phyloP scores from a whole-genome alignment of 2,113 vertebrate species.

The Plecturocebus donacophilus region DNA sequence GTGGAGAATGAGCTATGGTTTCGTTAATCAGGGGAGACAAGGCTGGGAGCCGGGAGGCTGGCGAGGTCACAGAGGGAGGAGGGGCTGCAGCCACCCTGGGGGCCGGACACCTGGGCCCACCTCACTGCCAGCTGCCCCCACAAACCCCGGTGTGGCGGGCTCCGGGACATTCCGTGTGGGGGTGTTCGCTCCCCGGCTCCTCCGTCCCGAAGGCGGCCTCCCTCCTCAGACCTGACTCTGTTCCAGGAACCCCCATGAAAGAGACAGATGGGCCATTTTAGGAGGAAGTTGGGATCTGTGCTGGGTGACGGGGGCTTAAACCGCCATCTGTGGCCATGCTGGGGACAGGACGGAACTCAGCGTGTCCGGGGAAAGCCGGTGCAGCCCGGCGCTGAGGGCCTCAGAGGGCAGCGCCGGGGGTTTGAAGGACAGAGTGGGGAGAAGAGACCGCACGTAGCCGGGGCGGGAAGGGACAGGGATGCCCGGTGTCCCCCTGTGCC shows the following conservation, averaged over 20 bases:
- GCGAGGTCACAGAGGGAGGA: not conserved
- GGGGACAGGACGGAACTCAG: not conserved
- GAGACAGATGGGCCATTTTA: not conserved
- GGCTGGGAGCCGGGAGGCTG: conserved; percentile 6
- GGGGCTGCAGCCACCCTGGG: not conserved
- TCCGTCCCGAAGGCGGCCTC: not conserved
- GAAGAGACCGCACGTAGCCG: not conserved
- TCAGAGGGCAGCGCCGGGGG: not conserved
- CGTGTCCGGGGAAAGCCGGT: not conserved
- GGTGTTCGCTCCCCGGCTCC: not conserved
- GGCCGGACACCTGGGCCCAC: rapidly evolving
- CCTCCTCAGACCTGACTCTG: too few relatives aligned
- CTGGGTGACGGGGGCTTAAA: not conserved
- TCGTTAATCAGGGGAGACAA: conserved; percentile 63
- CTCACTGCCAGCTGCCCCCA: not conserved
- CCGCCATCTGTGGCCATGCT: not conserved
- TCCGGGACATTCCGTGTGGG: rapidly evolving
- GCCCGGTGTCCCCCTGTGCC: rapidly evolving
- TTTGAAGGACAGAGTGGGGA: not conserved
- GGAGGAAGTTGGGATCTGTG: not conserved
- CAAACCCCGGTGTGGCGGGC: rapidly evolving
- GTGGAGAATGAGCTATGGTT: not conserved
- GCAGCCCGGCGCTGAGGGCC: not conserved
- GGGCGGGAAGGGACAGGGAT: not conserved
- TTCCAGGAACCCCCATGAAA: not conserved